Percentiles rank a stretch among this genome's conserved stretches.
phyloP scores from a whole-genome alignment of 2,797 vertebrate genomes.

The Sebastes miniatus region DNA sequence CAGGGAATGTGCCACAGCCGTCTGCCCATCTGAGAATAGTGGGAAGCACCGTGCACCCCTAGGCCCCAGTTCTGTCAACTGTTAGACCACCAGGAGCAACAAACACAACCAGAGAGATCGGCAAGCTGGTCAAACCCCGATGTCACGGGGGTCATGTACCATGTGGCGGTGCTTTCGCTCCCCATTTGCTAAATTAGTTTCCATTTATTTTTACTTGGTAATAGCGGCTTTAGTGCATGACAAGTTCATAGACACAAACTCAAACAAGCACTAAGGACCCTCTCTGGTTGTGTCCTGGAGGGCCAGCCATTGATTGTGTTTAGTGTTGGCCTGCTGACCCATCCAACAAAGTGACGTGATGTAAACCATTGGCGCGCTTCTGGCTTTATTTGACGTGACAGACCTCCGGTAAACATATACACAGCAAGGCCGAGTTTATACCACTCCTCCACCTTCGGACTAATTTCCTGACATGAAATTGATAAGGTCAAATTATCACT shows the following conservation, averaged over 20 bases:
- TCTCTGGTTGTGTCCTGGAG: constrained; percentile 46
- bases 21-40: constrained; percentile 62
- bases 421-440: constrained; percentile 10
- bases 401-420: constrained; percentile 56
- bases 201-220: constrained; percentile 81
- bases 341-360: constrained; percentile 69
- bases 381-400: constrained; percentile 72
- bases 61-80: constrained; percentile 68
- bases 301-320: constrained; percentile 71
- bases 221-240: constrained; percentile 70
- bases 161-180: constrained; percentile 73
- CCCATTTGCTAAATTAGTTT: constrained; percentile 73
- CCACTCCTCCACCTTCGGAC: constrained; percentile 18
- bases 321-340: constrained; percentile 69
- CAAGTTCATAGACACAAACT: constrained; percentile 65
- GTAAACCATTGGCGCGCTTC: constrained; percentile 60
- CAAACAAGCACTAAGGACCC: constrained; percentile 51
- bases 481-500: constrained; percentile 54
- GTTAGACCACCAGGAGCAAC: constrained; percentile 75
- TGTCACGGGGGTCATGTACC: constrained; percentile 73
- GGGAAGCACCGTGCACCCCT: constrained; percentile 53
- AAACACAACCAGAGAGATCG: constrained; percentile 72
- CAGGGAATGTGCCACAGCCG: constrained; percentile 20
- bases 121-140: constrained; percentile 62
- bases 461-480: constrained; percentile 43